Percentiles rank a stretch among this genome's conserved stretches.
Evolutionary conservation across 2,888 invertebrate genomes (phyloP).

Genomic region (Drosophila pegasa): DNA sequence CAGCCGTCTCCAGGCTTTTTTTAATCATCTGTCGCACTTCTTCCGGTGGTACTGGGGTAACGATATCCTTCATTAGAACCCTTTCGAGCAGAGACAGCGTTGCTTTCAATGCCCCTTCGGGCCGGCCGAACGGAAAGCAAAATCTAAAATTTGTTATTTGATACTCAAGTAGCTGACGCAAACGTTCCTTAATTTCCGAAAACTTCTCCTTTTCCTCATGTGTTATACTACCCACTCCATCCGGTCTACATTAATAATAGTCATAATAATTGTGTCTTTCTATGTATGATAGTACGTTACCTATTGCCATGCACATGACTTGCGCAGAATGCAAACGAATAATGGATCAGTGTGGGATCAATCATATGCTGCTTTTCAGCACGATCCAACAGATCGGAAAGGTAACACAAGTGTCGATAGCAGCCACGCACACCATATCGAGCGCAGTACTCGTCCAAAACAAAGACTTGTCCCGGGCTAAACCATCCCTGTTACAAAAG

Average conservation of each 20-base stretch:
- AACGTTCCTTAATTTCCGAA: slow-evolving; percentile 97
- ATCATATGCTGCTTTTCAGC: slow-evolving; percentile 98
- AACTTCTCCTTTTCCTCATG: slow-evolving; percentile 99
- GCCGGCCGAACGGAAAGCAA: slow-evolving; percentile 99
- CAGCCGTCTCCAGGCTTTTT: slow-evolving; percentile 98
- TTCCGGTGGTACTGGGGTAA: slow-evolving; percentile 97
- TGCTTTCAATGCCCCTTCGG: slow-evolving; percentile 98
- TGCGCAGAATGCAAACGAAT: slow-evolving; percentile 99
- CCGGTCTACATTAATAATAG: slow-evolving; percentile 89
- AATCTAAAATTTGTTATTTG: slow-evolving; percentile 99
- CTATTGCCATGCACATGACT: slow-evolving; percentile 99
- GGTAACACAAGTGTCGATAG: slow-evolving; percentile 97
- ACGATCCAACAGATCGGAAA: slow-evolving; percentile 96
- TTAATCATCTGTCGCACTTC: slow-evolving; percentile 98
- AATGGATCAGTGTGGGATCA: slow-evolving; percentile 99
- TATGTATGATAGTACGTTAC: slow-evolving; percentile 85
- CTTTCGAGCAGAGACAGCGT: slow-evolving; percentile 98
- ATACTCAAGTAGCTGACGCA: slow-evolving; percentile 96
- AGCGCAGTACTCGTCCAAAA: slow-evolving; percentile 98
- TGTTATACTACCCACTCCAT: slow-evolving; percentile 99
- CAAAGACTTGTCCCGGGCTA: slow-evolving; percentile 99
- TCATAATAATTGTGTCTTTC: neutral
- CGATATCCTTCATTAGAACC: slow-evolving; percentile 99
- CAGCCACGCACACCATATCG: slow-evolving; percentile 98
- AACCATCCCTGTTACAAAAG: slow-evolving; percentile 94